These are phyloP conservation scores for Pionites leucogaster DNA, from an alignment of 2,113 vertebrate species.

Conservation along the genomic window DNA sequence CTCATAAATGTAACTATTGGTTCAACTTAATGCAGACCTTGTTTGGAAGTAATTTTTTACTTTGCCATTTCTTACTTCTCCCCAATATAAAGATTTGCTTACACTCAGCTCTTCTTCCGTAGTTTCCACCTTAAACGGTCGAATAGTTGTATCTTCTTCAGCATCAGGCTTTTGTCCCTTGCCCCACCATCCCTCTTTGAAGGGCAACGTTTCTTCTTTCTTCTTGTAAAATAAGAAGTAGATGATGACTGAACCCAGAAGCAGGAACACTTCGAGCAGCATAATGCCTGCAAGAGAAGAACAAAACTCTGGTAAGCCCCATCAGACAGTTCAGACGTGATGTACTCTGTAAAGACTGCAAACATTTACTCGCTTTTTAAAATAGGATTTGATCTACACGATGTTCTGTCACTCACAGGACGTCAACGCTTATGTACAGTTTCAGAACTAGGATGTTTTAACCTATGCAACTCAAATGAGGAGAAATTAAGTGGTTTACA, in stretches of 20 bases:
- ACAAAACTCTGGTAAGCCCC: background rate
- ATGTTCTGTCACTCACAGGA: background rate
- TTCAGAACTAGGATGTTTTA: background rate
- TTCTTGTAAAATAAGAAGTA: slow-evolving; percentile 63
- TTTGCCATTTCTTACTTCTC: background rate
- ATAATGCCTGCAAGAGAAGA: slow-evolving; percentile 61
- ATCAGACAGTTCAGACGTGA: background rate
- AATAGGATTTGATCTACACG: background rate
- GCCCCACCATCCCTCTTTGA: slow-evolving; percentile 80
- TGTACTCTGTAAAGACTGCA: background rate
- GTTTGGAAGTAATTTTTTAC: background rate
- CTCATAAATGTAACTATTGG: background rate
- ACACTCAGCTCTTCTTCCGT: slow-evolving; percentile 77
- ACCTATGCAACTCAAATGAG: background rate
- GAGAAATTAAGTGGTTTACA: background rate
- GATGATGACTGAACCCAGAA: slow-evolving; percentile 55
- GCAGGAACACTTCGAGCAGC: slow-evolving; percentile 65
- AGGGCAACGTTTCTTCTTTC: slow-evolving; percentile 64
- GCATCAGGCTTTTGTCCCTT: slow-evolving; percentile 38
- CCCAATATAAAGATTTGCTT: slow-evolving; percentile 7
- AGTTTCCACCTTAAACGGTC: slow-evolving; percentile 75
- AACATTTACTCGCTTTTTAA: background rate
- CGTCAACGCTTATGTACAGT: background rate
- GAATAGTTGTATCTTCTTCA: slow-evolving; percentile 63
- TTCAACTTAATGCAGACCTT: background rate